A percentile compares a stretch with the other conserved stretches of the same genome.
These are phyloP conservation scores for Drosophila ercepeae DNA, from an alignment of 1,140 invertebrate genomes.

Conservation along the genomic window DNA sequence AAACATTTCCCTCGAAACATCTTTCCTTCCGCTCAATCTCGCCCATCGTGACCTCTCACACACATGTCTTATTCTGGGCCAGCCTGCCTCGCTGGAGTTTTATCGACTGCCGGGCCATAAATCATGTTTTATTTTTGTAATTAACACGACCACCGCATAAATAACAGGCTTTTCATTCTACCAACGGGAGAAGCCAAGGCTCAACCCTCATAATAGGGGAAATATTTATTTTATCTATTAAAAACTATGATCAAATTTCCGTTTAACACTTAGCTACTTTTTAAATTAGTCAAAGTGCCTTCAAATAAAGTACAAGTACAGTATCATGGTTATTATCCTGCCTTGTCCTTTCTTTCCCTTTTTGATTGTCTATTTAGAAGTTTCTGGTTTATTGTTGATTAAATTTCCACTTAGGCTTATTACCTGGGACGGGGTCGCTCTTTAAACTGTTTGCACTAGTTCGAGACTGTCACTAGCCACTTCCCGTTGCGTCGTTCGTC, in stretches of 20 bases:
- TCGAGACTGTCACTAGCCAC: slow-evolving; percentile 17
- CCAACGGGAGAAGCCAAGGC: slow-evolving; percentile 21
- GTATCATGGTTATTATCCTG: too few relatives aligned
- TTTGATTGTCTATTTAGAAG: slow-evolving; percentile 58
- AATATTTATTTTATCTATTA: too few relatives aligned
- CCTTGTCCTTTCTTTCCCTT: not conserved
- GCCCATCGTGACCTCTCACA: slow-evolving; percentile 13
- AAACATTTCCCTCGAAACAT: slow-evolving; percentile 27
- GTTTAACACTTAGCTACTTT: not conserved
- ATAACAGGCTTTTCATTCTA: slow-evolving; percentile 78
- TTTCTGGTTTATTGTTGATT: slow-evolving; percentile 65
- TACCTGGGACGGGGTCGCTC: slow-evolving; percentile 43
- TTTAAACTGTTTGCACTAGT: slow-evolving; percentile 68
- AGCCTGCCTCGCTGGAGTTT: not conserved
- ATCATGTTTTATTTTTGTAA: slow-evolving; percentile 80
- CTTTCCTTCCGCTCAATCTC: slow-evolving; percentile 30
- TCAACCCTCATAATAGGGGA: too few relatives aligned
- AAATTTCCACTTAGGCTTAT: slow-evolving; percentile 64
- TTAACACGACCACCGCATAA: slow-evolving; percentile 74
- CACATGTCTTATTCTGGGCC: slow-evolving; percentile 6
- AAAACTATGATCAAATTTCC: not conserved
- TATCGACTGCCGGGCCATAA: too few relatives aligned
- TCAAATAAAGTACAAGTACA: not conserved
- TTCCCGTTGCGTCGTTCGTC: too few relatives aligned
- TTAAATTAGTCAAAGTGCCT: not conserved